A percentile compares a stretch with the other conserved stretches of the same genome.
Conservation (phyloP, 2,888 invertebrate genomes). For the Acheta domesticus region DNA sequence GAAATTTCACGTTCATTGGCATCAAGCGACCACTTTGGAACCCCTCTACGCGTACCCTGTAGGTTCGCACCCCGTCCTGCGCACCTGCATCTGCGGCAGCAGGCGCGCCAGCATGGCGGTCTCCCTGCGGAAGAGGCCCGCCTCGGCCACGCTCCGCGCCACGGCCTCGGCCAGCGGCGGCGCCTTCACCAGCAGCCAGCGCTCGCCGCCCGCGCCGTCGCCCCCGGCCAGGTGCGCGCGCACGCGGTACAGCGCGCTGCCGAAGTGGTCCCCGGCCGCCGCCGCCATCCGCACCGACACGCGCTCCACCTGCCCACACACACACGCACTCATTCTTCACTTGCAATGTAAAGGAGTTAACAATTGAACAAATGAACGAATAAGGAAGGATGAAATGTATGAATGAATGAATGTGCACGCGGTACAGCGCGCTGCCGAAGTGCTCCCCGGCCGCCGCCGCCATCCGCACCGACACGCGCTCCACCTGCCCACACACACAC, state of each 20-base stretch:
- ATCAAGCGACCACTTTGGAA: no score
- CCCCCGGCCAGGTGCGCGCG: not conserved
- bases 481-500: no score
- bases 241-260: not conserved
- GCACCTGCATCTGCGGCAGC: not conserved
- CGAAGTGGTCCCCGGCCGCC: not conserved
- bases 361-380: no score
- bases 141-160: not conserved
- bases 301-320: no score
- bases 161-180: not conserved
- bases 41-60: no score
- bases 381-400: no score
- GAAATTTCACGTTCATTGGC: no score
- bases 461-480: no score
- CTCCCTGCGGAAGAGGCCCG: not conserved
- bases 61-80: no score
- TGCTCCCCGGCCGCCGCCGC: not conserved
- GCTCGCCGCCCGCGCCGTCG: not conserved
- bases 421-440: not conserved
- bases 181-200: not conserved
- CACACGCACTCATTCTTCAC: no score
- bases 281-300: not conserved
- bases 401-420: not conserved
- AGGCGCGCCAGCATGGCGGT: not conserved
- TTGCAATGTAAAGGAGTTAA: no score